These are phyloP conservation scores for Chelonus formosanus DNA, from an alignment of 2,888 invertebrate genomes.

Conservation along the genomic window DNA sequence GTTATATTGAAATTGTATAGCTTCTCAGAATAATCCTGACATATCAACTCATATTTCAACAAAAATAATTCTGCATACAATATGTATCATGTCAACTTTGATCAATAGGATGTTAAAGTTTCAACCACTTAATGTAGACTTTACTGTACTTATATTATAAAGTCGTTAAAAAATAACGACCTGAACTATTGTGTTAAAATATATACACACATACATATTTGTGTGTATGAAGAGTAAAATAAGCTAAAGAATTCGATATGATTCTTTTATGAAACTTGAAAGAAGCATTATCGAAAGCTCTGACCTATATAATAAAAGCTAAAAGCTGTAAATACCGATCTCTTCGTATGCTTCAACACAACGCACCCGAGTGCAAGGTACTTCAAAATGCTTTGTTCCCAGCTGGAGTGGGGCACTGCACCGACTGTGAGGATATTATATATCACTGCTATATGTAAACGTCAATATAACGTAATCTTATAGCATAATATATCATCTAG, in stretches of 20 bases:
- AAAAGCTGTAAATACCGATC: constrained; percentile 30
- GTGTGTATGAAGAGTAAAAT: constrained; percentile 3
- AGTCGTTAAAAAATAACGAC: background rate
- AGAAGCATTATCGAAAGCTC: constrained; percentile 23
- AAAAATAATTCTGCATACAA: background rate
- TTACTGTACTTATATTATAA: background rate
- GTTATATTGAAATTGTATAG: too few species aligned
- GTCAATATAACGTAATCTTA: constrained; percentile 18
- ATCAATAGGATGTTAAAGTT: background rate
- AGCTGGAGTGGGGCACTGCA: constrained; percentile 63
- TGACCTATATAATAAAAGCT: constrained; percentile 22
- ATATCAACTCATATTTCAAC: background rate
- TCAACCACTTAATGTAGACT: too few species aligned
- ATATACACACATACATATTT: background rate
- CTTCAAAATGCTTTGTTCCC: constrained; percentile 60
- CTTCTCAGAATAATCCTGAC: too few species aligned
- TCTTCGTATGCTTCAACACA: constrained; percentile 51
- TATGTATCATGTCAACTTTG: too few species aligned
- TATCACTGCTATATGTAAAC: constrained; percentile 49
- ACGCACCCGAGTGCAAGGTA: constrained; percentile 56
- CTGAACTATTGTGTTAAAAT: background rate
- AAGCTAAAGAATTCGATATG: constrained; percentile 8
- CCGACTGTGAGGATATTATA: constrained; percentile 55
- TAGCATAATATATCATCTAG: constrained; percentile 17
- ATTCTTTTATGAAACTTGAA: constrained; percentile 14